phyloP scores from a whole-genome alignment of 2,797 vertebrate species.

The Pseudochromis fuscus region DNA sequence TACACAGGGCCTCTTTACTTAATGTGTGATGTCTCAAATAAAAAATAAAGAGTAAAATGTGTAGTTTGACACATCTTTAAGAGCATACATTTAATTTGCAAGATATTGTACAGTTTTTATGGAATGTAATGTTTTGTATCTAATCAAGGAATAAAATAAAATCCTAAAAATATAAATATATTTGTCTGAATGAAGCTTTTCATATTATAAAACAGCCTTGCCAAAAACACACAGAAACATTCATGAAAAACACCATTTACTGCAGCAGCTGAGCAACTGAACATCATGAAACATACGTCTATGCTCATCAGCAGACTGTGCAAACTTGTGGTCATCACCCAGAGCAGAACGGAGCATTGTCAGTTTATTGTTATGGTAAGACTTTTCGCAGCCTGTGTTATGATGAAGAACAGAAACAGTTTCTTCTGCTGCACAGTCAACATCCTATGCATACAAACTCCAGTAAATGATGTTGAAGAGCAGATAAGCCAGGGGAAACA shows the following conservation, averaged over 20 bases:
- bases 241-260: constrained; percentile 31
- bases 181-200: constrained; percentile 13
- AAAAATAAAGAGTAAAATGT: neutral
- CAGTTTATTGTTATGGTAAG: neutral
- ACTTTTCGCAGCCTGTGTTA: constrained; percentile 4
- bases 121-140: constrained; percentile 15
- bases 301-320: constrained; percentile 28
- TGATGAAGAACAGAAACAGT: neutral
- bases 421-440: constrained; percentile 17
- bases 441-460: constrained; percentile 86
- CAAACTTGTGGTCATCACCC: constrained; percentile 31
- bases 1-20: no score
- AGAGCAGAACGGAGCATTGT: constrained; percentile 4
- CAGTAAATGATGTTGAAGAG: constrained; percentile 94
- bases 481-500: constrained; percentile 91
- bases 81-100: constrained; percentile 49
- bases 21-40: neutral
- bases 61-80: constrained; percentile 8
- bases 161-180: constrained; percentile 27
- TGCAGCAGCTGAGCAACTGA: constrained; percentile 11
- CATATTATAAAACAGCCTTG: constrained; percentile 65
- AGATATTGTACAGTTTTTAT: constrained; percentile 19
- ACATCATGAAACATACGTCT: constrained; percentile 3
- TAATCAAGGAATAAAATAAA: constrained; percentile 31
- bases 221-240: constrained; percentile 34